Conservation (phyloP, 2,797 vertebrate species). For the Rhinatrema bivittatum region DNA sequence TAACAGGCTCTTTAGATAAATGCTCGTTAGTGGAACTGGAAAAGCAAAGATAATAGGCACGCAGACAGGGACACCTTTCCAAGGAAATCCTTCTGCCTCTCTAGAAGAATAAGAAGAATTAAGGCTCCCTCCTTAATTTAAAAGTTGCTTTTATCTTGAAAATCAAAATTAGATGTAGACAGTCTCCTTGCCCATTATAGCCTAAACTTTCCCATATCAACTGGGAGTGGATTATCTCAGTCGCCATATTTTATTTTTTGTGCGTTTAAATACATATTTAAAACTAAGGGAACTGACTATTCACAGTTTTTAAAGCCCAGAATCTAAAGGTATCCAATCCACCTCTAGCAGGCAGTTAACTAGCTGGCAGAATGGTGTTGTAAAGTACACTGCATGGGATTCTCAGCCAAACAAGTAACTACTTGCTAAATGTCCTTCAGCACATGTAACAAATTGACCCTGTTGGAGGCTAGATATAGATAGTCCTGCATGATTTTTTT, state of each 20-base stretch:
- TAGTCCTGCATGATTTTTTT: slow-evolving; percentile 41
- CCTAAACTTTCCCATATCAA: slow-evolving; percentile 69
- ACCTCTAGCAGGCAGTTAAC: slow-evolving; percentile 30
- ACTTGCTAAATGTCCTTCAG: slow-evolving; percentile 52
- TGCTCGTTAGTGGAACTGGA: slow-evolving; percentile 65
- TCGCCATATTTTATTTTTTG: slow-evolving; percentile 48
- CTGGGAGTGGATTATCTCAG: slow-evolving; percentile 56
- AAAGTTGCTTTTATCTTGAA: slow-evolving; percentile 72
- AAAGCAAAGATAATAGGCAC: slow-evolving; percentile 64
- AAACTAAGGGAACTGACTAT: slow-evolving; percentile 30
- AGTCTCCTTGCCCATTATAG: slow-evolving; percentile 57
- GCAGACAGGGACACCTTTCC: slow-evolving; percentile 66
- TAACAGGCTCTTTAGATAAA: slow-evolving; percentile 69
- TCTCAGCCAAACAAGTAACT: slow-evolving; percentile 41
- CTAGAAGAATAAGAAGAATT: slow-evolving; percentile 66
- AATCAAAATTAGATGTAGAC: slow-evolving; percentile 61
- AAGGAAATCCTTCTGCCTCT: slow-evolving; percentile 65
- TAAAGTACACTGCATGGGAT: slow-evolving; percentile 6
- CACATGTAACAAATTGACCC: slow-evolving; percentile 47
- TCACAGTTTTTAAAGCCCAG: slow-evolving; percentile 40
- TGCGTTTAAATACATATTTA: slow-evolving; percentile 42
- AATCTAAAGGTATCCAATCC: slow-evolving; percentile 39
- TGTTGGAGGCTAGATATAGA: slow-evolving; percentile 53
- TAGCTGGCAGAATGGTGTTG: slow-evolving; percentile 45
- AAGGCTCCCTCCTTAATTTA: slow-evolving; percentile 63